A percentile compares a stretch with the other conserved stretches of the same genome.
These are phyloP conservation scores for Drosophila subpulchrella DNA, from an alignment of 1,140 invertebrate species.

Conservation along the genomic window DNA sequence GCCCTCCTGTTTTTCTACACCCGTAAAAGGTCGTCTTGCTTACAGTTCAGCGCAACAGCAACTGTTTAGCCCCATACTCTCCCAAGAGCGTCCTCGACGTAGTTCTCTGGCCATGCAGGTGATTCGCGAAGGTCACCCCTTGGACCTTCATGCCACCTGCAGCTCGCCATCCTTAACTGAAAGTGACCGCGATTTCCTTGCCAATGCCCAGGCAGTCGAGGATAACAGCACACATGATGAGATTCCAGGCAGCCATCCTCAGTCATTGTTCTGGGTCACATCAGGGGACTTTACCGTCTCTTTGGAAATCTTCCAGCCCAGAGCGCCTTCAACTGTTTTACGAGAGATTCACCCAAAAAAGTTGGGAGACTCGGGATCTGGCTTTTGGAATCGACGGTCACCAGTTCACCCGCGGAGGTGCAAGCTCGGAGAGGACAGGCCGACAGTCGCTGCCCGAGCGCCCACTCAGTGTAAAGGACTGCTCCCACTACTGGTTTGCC, in stretches of 20 bases:
- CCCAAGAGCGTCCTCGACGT: slow-evolving; percentile 58
- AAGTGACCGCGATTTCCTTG: slow-evolving; percentile 66
- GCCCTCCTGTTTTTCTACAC: slow-evolving; percentile 66
- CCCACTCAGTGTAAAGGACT: slow-evolving; percentile 54
- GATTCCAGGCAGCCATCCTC: slow-evolving; percentile 4
- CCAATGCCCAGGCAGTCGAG: slow-evolving; percentile 68
- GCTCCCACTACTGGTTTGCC: slow-evolving; percentile 80
- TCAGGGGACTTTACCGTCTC: slow-evolving; percentile 67
- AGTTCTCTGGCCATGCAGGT: slow-evolving; percentile 78
- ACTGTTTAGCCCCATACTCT: slow-evolving; percentile 57
- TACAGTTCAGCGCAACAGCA: slow-evolving; percentile 53
- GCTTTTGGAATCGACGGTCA: slow-evolving; percentile 78
- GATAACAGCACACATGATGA: slow-evolving; percentile 50
- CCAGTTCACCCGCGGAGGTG: slow-evolving; percentile 39
- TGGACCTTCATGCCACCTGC: slow-evolving; percentile 50
- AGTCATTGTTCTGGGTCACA: slow-evolving; percentile 70
- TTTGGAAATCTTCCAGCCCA: slow-evolving; percentile 48
- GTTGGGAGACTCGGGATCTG: slow-evolving; percentile 62
- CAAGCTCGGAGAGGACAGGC: not conserved
- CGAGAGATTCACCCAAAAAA: slow-evolving; percentile 77
- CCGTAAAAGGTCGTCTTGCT: slow-evolving; percentile 49
- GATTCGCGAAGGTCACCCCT: slow-evolving; percentile 71
- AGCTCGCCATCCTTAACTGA: slow-evolving; percentile 48
- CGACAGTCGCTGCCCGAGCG: slow-evolving; percentile 39
- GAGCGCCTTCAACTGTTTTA: slow-evolving; percentile 66